Conservation (phyloP, 2,888 invertebrate species). For the Drosophila niveifrons region DNA sequence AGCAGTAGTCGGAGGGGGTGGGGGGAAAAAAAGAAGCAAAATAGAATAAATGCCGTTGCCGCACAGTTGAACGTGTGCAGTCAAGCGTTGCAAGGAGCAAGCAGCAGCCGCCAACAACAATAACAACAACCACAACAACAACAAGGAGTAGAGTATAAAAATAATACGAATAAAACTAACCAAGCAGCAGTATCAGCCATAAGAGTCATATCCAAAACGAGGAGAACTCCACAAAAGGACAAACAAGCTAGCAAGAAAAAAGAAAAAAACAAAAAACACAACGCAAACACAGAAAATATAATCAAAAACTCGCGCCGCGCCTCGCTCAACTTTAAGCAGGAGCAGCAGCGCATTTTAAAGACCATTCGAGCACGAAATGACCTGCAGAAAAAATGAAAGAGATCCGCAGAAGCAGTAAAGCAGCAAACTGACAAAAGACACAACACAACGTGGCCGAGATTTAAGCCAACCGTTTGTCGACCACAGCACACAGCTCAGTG, state of each 20-base stretch:
- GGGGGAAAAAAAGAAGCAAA: conserved; percentile 9
- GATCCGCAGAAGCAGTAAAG: not conserved
- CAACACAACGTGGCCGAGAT: conserved; percentile 33
- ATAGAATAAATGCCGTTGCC: conserved; percentile 54
- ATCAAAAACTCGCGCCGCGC: conserved; percentile 52
- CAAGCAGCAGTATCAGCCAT: conserved; percentile 36
- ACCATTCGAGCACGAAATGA: conserved; percentile 70
- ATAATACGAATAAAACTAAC: conserved; percentile 61
- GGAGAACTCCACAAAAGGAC: conserved; percentile 18
- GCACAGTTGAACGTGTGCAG: conserved; percentile 59
- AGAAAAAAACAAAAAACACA: conserved; percentile 13
- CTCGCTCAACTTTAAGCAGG: conserved; percentile 53
- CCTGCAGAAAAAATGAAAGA: conserved; percentile 12
- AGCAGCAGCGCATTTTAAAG: conserved; percentile 65
- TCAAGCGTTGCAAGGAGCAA: conserved; percentile 54
- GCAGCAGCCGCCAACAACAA: conserved; percentile 24
- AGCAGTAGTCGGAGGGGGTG: not conserved
- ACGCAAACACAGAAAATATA: conserved; percentile 13
- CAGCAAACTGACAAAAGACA: conserved; percentile 2
- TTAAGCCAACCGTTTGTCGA: conserved; percentile 46
- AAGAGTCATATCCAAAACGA: conserved; percentile 25
- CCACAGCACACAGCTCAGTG: conserved; percentile 46
- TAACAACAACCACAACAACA: conserved; percentile 27
- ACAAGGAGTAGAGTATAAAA: conserved; percentile 32
- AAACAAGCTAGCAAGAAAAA: conserved; percentile 20